A percentile compares a stretch with the other conserved stretches of the same genome.
phyloP scores from a whole-genome alignment of 35 echinoderm and acorn worm genomes.

The Diadema setosum region DNA sequence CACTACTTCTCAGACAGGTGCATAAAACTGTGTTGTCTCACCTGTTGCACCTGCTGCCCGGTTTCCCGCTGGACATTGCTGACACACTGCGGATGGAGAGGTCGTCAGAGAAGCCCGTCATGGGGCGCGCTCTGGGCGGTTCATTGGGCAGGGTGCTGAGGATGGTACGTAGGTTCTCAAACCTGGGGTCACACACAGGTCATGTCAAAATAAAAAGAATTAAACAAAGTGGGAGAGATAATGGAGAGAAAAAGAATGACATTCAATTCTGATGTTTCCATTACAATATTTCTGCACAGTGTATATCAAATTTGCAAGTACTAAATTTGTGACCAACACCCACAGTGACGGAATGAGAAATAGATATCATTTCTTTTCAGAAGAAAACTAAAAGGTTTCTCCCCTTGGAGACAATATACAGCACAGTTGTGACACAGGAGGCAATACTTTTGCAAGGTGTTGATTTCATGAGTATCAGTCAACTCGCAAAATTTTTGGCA shows the following conservation, averaged over 20 bases:
- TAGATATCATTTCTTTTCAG: too few relatives aligned
- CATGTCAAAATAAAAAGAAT: too few relatives aligned
- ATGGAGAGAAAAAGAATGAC: neutral
- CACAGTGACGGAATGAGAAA: too few relatives aligned
- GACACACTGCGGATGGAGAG: constrained; percentile 17
- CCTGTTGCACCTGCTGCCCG: constrained; percentile 69
- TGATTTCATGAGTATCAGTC: too few relatives aligned
- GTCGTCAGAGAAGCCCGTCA: neutral
- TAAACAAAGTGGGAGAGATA: neutral
- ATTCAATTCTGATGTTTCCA: neutral
- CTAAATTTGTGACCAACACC: too few relatives aligned
- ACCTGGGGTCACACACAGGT: too few relatives aligned
- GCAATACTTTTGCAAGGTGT: too few relatives aligned
- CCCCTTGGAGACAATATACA: too few relatives aligned
- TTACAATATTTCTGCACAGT: neutral
- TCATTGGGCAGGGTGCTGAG: constrained; percentile 53
- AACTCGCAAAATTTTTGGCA: too few relatives aligned
- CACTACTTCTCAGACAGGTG: neutral
- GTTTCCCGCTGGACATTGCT: constrained; percentile 20
- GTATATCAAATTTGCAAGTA: neutral
- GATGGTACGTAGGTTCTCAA: constrained; percentile 52
- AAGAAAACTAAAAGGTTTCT: too few relatives aligned
- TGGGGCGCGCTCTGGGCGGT: constrained; percentile 11
- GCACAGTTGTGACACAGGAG: too few relatives aligned
- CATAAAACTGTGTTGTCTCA: neutral